Evolutionary conservation across 2,113 vertebrate species (phyloP).

Genomic region (Petaurus breviceps): DNA sequence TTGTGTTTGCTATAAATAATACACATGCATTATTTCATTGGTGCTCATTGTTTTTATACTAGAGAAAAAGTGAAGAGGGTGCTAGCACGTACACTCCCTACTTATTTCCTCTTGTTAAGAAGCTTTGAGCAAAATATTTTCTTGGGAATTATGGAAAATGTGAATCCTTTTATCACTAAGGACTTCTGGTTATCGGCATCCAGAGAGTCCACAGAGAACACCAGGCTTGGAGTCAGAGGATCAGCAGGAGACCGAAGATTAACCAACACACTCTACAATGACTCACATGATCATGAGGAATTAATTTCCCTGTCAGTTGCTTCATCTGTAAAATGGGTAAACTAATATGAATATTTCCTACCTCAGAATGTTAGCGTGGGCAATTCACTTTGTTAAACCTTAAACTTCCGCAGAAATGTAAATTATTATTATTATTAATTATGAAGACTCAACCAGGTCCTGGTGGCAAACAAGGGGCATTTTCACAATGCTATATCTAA

Average conservation of each 20-base stretch:
- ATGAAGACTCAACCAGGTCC: not conserved
- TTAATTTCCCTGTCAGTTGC: not conserved
- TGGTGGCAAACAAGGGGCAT: not conserved
- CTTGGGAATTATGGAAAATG: not conserved
- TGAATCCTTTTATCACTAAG: not conserved
- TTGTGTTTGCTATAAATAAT: not conserved
- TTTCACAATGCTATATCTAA: not conserved
- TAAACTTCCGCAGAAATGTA: not conserved
- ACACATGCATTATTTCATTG: not conserved
- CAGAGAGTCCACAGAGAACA: not conserved
- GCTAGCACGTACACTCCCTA: not conserved
- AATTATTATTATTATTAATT: not conserved
- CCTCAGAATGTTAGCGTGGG: not conserved
- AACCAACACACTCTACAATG: not conserved
- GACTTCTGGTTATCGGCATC: not conserved
- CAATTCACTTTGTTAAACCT: not conserved
- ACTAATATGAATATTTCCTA: not conserved
- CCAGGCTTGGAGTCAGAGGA: not conserved
- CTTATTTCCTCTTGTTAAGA: not conserved
- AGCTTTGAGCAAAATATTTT: not conserved
- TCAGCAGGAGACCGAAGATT: not conserved
- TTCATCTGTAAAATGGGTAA: not conserved
- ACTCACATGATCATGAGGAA: not conserved
- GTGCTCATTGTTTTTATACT: not conserved
- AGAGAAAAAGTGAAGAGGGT: not conserved